Evolutionary conservation across 2,113 vertebrate genomes (phyloP).

Genomic region (Catagonus wagneri): DNA sequence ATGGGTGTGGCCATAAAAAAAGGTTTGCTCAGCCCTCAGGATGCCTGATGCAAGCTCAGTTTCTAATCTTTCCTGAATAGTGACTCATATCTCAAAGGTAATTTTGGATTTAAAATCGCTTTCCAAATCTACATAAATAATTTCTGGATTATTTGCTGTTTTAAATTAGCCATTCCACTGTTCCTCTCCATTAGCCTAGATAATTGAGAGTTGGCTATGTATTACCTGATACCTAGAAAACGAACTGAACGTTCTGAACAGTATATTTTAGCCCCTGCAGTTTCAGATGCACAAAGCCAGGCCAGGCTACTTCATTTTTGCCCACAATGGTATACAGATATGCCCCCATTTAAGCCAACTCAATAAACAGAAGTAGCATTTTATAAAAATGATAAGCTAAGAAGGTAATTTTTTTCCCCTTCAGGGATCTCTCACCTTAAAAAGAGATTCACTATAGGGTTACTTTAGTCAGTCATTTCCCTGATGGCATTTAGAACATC

Average conservation of each 20-base stretch:
- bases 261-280: constrained; percentile 45
- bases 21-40: background rate
- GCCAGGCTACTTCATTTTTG: constrained; percentile 15
- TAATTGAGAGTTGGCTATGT: constrained; percentile 71
- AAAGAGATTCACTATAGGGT: background rate
- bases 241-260: constrained; percentile 56
- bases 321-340: background rate
- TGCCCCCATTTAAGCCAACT: constrained; percentile 1
- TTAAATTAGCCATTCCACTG: constrained; percentile 61
- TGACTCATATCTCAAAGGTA: constrained; percentile 60
- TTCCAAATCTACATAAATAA: constrained; percentile 75
- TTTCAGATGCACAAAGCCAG: constrained; percentile 12
- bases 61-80: constrained; percentile 60
- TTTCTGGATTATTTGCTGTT: constrained; percentile 77
- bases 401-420: background rate
- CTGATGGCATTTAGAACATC: background rate
- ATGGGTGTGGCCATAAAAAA: background rate
- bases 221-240: constrained; percentile 65
- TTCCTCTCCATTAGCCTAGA: constrained; percentile 71
- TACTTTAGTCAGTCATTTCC: constrained; percentile 36
- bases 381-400: background rate
- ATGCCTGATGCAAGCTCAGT: background rate
- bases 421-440: constrained; percentile 11
- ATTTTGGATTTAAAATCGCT: constrained; percentile 65
- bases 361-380: constrained; percentile 9